phyloP scores from a whole-genome alignment of 2,113 vertebrate species.

The Felis catus region DNA sequence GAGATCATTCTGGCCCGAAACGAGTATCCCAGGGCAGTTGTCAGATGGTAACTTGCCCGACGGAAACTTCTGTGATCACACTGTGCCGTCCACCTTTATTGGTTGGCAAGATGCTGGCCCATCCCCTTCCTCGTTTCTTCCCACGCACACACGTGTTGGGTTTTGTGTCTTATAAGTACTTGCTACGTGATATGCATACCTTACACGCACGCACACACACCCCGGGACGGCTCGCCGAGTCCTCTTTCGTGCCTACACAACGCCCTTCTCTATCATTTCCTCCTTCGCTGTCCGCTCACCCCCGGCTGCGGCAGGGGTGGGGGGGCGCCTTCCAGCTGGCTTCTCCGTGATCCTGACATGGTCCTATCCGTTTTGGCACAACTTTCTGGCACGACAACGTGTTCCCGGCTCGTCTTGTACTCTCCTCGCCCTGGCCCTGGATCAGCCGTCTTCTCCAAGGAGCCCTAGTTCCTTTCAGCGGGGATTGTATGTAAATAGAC shows the following conservation, averaged over 20 bases:
- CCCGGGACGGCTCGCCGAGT: background rate
- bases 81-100: accelerated
- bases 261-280: too few species aligned
- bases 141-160: background rate
- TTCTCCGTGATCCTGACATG: accelerated
- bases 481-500: background rate
- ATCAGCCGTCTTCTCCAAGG: background rate
- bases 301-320: background rate
- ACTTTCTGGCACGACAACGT: background rate
- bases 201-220: background rate
- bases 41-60: too few species aligned
- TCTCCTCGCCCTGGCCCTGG: background rate
- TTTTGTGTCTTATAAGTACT: background rate
- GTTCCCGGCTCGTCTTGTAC: background rate
- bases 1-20: background rate
- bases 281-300: background rate
- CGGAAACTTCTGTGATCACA: background rate
- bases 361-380: background rate
- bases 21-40: accelerated
- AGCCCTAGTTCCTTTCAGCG: background rate
- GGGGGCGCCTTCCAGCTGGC: background rate
- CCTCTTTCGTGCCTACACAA: too few species aligned
- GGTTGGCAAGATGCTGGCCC: background rate
- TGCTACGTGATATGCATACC: background rate
- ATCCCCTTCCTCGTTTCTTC: background rate